Conservation (phyloP, 2,113 vertebrate species). For the Siphamia tubifer region DNA sequence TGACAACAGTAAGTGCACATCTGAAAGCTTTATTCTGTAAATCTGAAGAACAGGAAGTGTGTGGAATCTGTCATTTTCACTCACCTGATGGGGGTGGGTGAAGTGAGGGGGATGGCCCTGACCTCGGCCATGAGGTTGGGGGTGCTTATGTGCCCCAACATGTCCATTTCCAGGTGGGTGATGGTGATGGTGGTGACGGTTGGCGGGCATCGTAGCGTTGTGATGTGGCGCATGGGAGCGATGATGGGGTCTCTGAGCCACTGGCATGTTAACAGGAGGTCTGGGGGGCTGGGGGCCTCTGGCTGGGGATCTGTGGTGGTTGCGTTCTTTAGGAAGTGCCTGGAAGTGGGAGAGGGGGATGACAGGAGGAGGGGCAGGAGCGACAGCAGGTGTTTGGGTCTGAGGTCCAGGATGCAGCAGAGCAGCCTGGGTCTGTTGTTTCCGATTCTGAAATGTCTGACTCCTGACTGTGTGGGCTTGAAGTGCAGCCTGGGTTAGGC, state of each 20-base stretch:
- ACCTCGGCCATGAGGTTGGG: not conserved
- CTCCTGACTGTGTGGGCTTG: conserved; percentile 53
- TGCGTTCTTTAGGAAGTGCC: conserved; percentile 54
- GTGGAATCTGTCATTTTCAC: conserved; percentile 26
- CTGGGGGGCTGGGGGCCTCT: conserved; percentile 24
- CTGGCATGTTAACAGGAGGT: conserved; percentile 46
- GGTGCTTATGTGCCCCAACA: conserved; percentile 11
- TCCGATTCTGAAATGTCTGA: conserved; percentile 55
- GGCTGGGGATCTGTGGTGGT: conserved; percentile 30
- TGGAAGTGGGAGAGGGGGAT: conserved; percentile 70
- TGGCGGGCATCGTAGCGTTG: not conserved
- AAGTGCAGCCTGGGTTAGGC: conserved; percentile 70
- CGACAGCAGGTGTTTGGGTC: conserved; percentile 1
- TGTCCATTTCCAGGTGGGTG: conserved; percentile 25
- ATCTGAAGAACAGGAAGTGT: conserved; percentile 16
- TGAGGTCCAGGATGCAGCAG: conserved; percentile 45
- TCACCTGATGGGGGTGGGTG: conserved; percentile 66
- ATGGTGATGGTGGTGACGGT: conserved; percentile 42
- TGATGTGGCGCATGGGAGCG: not conserved
- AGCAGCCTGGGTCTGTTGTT: conserved; percentile 68
- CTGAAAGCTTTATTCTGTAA: not conserved
- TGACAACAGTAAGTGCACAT: conserved; percentile 21
- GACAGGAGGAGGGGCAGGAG: conserved; percentile 68
- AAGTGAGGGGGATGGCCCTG: conserved; percentile 23
- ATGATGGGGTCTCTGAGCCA: conserved; percentile 28